Base-by-base conservation (phyloP, 1,140 invertebrate genomes). In the Diorhabda sublineata region DNA sequence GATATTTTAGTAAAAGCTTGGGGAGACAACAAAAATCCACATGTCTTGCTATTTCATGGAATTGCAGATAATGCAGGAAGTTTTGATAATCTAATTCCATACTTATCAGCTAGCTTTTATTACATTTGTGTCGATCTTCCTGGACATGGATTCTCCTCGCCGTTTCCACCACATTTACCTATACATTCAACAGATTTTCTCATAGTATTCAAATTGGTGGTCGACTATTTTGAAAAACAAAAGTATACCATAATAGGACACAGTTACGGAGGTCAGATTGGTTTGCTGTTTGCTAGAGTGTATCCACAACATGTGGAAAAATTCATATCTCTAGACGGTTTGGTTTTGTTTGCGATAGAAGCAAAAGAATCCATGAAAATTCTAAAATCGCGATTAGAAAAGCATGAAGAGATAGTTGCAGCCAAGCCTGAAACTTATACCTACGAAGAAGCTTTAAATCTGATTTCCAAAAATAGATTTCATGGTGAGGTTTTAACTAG, bases 101-200 rank as follows among this genome's bases (percentile, higher is more conserved):
- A 85, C 9, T 79, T 92, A 58, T 86, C 88, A 3, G 73, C 79
- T 59, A 74, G 81, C 3, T 86, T 84, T 73, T 88, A 87, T 71
- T 88, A 88, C 69, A 84, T 91, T 5, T 84, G 84, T 74, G 80
- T 91, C 44, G 90, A 92, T 78, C 80, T 91, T 69, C 89, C 89
- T 3, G 88, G 89, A 2, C 89, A 92, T 81, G 91, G 91, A 3
- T 80, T 80, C 6, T 92, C 90, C 4, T 87, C 87, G 66, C 84
- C 84, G 57, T 85, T 87, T 66, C 86, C 87, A 65, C 64, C 75
- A 7, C 86, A 87, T 56, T 60, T 82, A 60, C 73, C 79, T 4
- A 78, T 88, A 44, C 76, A 84, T 42, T 81, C 74, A 57, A 74
- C 83, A 5, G 80, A 84, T 73, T 85, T 82, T 74, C 75, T 86